Conservation (phyloP, 2,888 invertebrate genomes). For the Thymelicus acteon region DNA sequence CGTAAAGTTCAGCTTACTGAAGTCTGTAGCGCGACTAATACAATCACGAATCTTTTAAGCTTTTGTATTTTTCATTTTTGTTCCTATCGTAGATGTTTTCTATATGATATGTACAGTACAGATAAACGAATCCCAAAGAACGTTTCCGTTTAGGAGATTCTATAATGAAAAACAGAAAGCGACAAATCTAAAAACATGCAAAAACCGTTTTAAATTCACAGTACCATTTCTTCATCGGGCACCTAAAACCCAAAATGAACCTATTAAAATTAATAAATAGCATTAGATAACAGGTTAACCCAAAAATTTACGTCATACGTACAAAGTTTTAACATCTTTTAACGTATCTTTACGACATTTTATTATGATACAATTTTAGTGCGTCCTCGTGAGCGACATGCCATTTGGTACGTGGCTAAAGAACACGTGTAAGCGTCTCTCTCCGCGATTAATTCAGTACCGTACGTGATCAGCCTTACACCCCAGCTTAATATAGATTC, state of each 20-base stretch:
- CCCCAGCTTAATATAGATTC: constrained; percentile 1
- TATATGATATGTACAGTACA: neutral
- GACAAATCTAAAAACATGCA: too few species aligned
- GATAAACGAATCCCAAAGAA: too few species aligned
- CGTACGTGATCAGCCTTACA: constrained; percentile 19
- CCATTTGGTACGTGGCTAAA: constrained; percentile 19
- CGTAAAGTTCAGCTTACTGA: constrained; percentile 65
- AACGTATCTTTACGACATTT: neutral
- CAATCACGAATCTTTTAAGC: constrained; percentile 56
- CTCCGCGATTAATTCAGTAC: constrained; percentile 20
- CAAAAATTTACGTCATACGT: neutral
- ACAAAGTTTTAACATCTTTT: constrained; percentile 23
- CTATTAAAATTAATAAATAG: too few species aligned
- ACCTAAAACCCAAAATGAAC: too few species aligned
- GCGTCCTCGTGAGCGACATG: constrained; percentile 13
- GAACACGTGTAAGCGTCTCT: constrained; percentile 9
- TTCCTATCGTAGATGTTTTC: neutral
- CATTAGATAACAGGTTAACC: too few species aligned
- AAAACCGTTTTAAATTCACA: too few species aligned
- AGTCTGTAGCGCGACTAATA: constrained; percentile 58
- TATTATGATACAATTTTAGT: constrained; percentile 6
- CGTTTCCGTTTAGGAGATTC: too few species aligned
- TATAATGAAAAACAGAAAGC: too few species aligned
- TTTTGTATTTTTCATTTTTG: neutral
- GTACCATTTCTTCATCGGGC: too few species aligned